Evolutionary conservation across 2,113 vertebrate genomes (phyloP).

Genomic region (Muntiacus reevesi): DNA sequence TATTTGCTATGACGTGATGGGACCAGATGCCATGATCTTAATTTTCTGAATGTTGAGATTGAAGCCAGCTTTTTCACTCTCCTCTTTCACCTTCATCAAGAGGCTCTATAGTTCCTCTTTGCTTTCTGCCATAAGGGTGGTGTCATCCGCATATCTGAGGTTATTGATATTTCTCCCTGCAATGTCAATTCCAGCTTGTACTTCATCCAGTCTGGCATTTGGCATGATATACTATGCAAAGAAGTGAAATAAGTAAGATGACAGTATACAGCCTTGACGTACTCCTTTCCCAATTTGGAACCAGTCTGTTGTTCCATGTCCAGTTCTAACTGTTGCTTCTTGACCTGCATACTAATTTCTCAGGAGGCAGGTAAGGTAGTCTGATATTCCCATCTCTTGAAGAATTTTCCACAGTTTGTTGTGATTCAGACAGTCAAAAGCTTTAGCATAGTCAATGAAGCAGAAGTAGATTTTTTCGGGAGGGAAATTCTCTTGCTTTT

Average conservation of each 20-base stretch:
- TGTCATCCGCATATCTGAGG: background rate
- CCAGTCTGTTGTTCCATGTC: background rate
- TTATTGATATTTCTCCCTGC: background rate
- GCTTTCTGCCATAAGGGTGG: background rate
- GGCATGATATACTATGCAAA: background rate
- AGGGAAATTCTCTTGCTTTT: background rate
- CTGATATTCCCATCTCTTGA: background rate
- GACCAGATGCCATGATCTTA: background rate
- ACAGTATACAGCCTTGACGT: background rate
- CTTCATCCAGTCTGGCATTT: background rate
- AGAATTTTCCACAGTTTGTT: background rate
- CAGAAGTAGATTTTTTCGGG: background rate
- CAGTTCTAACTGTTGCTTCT: background rate
- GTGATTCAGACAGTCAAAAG: background rate
- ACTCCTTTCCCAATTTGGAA: background rate
- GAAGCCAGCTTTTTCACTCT: background rate
- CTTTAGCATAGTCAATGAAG: background rate
- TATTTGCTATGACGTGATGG: background rate
- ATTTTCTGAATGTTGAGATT: background rate
- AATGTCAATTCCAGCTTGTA: background rate
- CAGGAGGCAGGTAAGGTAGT: background rate
- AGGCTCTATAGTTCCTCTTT: background rate
- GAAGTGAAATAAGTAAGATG: background rate
- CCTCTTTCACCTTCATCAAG: background rate
- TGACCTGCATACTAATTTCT: background rate